Evolutionary conservation across 2,888 invertebrate genomes (phyloP), one percentile per base, ranked within the genome.

Genomic region (Xestia xanthographa): DNA sequence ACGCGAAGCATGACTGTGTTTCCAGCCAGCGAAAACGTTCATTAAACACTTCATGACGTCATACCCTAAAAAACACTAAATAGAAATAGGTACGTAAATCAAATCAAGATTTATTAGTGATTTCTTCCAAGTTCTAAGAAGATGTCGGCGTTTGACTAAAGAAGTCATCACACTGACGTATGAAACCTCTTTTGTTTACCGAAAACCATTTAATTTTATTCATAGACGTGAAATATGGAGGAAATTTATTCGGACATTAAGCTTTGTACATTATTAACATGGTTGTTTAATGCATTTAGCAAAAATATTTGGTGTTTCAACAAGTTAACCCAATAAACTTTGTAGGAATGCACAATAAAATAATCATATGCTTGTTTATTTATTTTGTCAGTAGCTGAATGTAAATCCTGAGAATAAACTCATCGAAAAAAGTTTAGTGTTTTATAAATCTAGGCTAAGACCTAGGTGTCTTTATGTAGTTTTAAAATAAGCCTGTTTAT

Each of bases 201-300:
- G 45, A 82, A 86, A 76, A 68, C 78, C 70, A 81, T 86, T 80
- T 81, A 80, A 86, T 86, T 82, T 82, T 86, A 83, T 86, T 77
- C 77, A 69, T 77, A 82, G 75, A 69, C 43, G 66, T 66, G 62
- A 85, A 67, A 75, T 83, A 80, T 72, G 69, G 79, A 50, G 50
- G 70, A 73, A 82, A 82, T 87, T 84, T 87, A 83, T 87, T 67
- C 48, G 56, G 79, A 87, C 80, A 87, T 86, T 87, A 86, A 84
- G 75, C 81, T 84, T 81, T 66, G 58, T 65, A 76, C 79, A 65
- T 82, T 85, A 80, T 87, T 87, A 85, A 74, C 72, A 75, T 48
- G 68, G 66, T 82, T 77, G 63, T 80, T 67, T 80, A 86, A 86
- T 84, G 82, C 75, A 76, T 80, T 80, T 56, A 43, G 26, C 34